phyloP scores from a whole-genome alignment of 2,113 vertebrate genomes.

The Scatophagus argus region DNA sequence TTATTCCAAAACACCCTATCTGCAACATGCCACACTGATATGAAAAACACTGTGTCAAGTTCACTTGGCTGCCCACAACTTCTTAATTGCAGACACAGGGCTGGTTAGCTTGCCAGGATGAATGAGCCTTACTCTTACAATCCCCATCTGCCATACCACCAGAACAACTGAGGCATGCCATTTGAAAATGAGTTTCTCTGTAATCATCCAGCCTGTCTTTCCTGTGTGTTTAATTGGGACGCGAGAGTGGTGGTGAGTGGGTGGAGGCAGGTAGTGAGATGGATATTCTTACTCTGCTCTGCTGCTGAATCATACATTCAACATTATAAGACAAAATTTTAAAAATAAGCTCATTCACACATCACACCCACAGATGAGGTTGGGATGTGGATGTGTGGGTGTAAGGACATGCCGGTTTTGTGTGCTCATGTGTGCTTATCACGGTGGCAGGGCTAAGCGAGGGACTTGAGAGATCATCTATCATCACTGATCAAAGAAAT shows the following conservation, averaged over 20 bases:
- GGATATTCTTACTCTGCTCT: slow-evolving; percentile 3
- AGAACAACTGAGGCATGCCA: slow-evolving; percentile 57
- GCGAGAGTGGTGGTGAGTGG: slow-evolving; percentile 17
- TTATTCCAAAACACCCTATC: neutral
- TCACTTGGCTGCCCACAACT: slow-evolving; percentile 56
- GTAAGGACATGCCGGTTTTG: neutral
- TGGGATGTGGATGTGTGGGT: neutral
- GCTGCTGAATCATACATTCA: slow-evolving; percentile 13
- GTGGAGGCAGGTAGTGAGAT: slow-evolving; percentile 29
- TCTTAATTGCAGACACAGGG: slow-evolving; percentile 51
- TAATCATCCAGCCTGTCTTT: slow-evolving; percentile 48
- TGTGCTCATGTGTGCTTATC: slow-evolving; percentile 12
- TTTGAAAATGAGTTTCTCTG: slow-evolving; percentile 57
- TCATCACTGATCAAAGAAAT: slow-evolving; percentile 34
- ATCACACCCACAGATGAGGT: neutral
- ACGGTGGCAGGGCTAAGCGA: neutral
- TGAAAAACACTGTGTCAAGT: slow-evolving; percentile 45
- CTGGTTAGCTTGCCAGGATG: slow-evolving; percentile 53
- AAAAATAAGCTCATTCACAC: slow-evolving; percentile 1
- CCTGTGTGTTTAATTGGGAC: slow-evolving; percentile 55
- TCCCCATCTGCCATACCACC: slow-evolving; percentile 48
- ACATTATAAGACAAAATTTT: neutral
- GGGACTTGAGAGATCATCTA: slow-evolving; percentile 22
- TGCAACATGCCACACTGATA: slow-evolving; percentile 38
- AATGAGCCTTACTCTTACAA: slow-evolving; percentile 52